Evolutionary conservation across 2,888 invertebrate species (phyloP).

Genomic region (Magallana nippona): DNA sequence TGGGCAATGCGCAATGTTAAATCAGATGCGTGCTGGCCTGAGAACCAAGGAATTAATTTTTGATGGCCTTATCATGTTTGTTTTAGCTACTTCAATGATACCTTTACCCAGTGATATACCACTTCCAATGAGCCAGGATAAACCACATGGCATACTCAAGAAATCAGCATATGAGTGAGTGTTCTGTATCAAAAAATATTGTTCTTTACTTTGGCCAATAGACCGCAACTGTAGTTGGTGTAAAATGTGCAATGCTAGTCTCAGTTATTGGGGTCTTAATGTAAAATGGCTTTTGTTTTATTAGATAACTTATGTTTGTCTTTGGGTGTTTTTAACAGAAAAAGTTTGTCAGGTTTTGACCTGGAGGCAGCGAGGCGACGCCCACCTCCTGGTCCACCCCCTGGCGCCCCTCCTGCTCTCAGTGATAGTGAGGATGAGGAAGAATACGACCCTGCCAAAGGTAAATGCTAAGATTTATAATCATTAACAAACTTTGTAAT

Average conservation of each 20-base stretch:
- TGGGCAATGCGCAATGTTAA: no score
- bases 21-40: no score
- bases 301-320: no score
- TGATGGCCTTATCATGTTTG: constrained; percentile 33
- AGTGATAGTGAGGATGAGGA: constrained; percentile 78
- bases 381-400: constrained; percentile 78
- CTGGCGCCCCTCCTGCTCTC: constrained; percentile 78
- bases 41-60: no score
- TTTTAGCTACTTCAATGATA: constrained; percentile 77
- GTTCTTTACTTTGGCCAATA: no score
- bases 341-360: constrained; percentile 41
- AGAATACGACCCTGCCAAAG: constrained; percentile 73
- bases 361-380: constrained; percentile 56
- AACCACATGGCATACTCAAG: constrained; percentile 85
- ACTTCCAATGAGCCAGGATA: constrained; percentile 72
- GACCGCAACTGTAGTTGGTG: no score
- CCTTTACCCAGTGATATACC: constrained; percentile 82
- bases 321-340: neutral
- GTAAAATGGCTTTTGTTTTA: no score
- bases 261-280: no score
- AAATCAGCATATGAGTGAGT: constrained; percentile 84
- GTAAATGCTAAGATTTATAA: constrained; percentile 48
- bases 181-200: neutral
- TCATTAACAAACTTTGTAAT: neutral
- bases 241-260: no score